A percentile compares a stretch with the other conserved stretches of the same genome.
These are phyloP conservation scores for Phasia obesa DNA, from an alignment of 2,888 invertebrate species.

Conservation along the genomic window DNA sequence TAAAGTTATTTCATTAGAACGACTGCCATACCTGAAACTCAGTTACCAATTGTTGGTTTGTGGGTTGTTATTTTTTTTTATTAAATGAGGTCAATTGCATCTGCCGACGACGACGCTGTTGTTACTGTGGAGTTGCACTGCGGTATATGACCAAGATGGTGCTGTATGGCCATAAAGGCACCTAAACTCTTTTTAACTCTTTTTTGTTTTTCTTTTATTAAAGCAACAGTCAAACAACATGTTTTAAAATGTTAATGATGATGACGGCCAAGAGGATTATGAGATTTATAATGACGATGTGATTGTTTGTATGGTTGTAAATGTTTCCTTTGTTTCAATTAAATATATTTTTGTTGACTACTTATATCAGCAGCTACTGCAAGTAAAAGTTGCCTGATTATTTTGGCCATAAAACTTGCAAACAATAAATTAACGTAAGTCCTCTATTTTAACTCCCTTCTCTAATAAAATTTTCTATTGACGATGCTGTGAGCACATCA, in stretches of 20 bases:
- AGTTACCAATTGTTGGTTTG: constrained; percentile 32
- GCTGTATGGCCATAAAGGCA: constrained; percentile 38
- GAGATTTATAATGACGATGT: constrained; percentile 39
- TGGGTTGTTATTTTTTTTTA: constrained; percentile 39
- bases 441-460: constrained; percentile 11
- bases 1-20: constrained; percentile 22
- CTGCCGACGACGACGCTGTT: constrained; percentile 54
- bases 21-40: neutral
- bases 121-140: constrained; percentile 3
- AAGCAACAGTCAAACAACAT: constrained; percentile 28
- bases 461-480: constrained; percentile 19
- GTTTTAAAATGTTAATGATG: constrained; percentile 31
- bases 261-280: constrained; percentile 45
- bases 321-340: constrained; percentile 44
- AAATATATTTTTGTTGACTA: constrained; percentile 36
- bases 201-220: neutral
- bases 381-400: constrained; percentile 59
- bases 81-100: constrained; percentile 70
- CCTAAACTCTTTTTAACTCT: constrained; percentile 30
- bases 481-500: constrained; percentile 25
- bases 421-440: constrained; percentile 16
- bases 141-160: constrained; percentile 17
- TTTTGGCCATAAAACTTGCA: constrained; percentile 43
- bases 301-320: neutral
- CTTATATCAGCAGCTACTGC: constrained; percentile 6